Evolutionary conservation across 2,888 invertebrate genomes (phyloP).

Genomic region (Callosobruchus maculatus): DNA sequence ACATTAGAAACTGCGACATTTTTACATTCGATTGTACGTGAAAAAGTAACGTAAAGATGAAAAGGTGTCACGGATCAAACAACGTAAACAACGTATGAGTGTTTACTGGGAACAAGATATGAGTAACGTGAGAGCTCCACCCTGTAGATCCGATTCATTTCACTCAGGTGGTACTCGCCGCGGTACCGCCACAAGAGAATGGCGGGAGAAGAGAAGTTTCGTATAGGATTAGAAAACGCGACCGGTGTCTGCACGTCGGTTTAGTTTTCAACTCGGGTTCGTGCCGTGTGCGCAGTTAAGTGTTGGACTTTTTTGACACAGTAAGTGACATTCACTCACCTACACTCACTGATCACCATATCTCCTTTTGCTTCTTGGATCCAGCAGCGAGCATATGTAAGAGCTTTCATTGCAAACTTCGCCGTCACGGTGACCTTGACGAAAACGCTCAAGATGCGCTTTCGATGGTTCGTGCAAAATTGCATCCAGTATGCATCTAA

Average conservation of each 20-base stretch:
- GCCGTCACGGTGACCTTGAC: not conserved
- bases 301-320: conserved; percentile 28
- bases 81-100: too few species aligned
- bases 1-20: too few species aligned
- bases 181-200: conserved; percentile 31
- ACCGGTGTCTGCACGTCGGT: conserved; percentile 43
- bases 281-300: conserved; percentile 37
- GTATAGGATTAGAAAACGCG: conserved; percentile 48
- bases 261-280: conserved; percentile 44
- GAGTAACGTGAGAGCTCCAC: conserved; percentile 8
- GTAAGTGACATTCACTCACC: conserved; percentile 30
- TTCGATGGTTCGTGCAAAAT: not conserved
- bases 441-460: not conserved
- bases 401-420: not conserved
- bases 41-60: too few species aligned
- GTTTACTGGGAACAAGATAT: not conserved
- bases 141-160: conserved; percentile 31
- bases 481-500: not conserved
- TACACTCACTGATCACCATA: not conserved
- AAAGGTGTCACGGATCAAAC: too few species aligned
- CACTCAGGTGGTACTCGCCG: conserved; percentile 36
- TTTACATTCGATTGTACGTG: too few species aligned
- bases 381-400: not conserved
- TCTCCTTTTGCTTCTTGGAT: not conserved
- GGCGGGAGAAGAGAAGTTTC: conserved; percentile 42